Conservation (phyloP, 2,797 vertebrate genomes). For the Paratrypauchen microcephalus region DNA sequence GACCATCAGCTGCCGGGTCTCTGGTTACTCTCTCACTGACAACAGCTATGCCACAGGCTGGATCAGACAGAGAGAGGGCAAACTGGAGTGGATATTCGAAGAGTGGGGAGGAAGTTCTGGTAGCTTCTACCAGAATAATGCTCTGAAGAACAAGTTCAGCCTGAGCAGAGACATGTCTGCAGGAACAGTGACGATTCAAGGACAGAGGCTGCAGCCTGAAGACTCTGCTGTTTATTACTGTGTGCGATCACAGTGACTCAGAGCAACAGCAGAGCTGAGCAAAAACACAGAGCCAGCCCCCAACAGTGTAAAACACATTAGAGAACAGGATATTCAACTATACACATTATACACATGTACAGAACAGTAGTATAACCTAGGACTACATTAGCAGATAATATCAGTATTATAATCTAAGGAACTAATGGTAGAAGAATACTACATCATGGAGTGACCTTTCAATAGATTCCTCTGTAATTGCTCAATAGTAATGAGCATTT, state of each 20-base stretch:
- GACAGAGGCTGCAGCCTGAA: not conserved
- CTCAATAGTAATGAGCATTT: too few species aligned
- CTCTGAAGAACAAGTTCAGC: conserved; percentile 12
- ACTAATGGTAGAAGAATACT: too few species aligned
- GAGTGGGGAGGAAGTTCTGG: not conserved
- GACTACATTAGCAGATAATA: too few species aligned
- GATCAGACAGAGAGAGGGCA: conserved; percentile 1
- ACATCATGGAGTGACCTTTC: too few species aligned
- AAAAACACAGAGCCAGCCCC: not conserved
- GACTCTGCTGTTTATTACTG: conserved; percentile 1
- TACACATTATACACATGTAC: too few species aligned
- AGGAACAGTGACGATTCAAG: not conserved
- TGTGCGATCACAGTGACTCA: not conserved
- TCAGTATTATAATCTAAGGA: too few species aligned
- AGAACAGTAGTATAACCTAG: too few species aligned
- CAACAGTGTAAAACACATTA: too few species aligned
- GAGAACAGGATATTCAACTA: too few species aligned
- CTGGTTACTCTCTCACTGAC: conserved; percentile 5
- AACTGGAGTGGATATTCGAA: not conserved
- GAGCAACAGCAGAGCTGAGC: not conserved
- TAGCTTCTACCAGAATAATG: too few species aligned
- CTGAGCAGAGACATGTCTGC: not conserved
- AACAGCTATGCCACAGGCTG: not conserved
- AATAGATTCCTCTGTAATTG: too few species aligned
- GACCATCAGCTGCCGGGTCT: conserved; percentile 2